Conservation (phyloP, 2,888 invertebrate genomes). For the Tiphia femorata region DNA sequence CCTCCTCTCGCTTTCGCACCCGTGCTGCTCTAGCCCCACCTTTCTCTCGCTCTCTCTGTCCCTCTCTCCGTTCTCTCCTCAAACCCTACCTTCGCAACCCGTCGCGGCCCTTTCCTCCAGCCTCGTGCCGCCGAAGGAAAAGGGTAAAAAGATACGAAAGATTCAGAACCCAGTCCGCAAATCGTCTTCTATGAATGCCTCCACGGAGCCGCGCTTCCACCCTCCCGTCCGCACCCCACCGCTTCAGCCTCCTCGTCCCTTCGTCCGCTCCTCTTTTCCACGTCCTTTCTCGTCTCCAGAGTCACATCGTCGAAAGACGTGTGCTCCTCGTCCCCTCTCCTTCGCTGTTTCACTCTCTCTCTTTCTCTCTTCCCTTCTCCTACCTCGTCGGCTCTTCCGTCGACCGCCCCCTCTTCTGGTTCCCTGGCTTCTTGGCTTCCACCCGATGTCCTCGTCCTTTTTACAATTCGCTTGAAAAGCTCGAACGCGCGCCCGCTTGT, state of each 20-base stretch:
- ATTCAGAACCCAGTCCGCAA: conserved; percentile 53
- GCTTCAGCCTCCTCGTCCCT: conserved; percentile 14
- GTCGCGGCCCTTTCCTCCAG: conserved; percentile 30
- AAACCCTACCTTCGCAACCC: too few species aligned
- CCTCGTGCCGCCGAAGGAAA: conserved; percentile 38
- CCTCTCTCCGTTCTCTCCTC: too few species aligned
- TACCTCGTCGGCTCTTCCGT: background rate
- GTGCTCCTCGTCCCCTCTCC: conserved; percentile 1
- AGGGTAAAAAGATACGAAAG: conserved; percentile 55
- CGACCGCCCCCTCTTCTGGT: background rate
- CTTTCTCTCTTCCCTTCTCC: background rate
- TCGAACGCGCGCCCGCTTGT: conserved; percentile 52
- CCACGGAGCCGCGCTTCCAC: conserved; percentile 33
- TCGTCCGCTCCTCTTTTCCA: background rate
- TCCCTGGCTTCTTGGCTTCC: conserved; percentile 9
- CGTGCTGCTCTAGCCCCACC: conserved; percentile 6
- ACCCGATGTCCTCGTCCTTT: conserved; percentile 35
- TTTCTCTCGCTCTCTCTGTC: conserved; percentile 14
- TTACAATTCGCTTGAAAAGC: conserved; percentile 51
- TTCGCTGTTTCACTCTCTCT: background rate
- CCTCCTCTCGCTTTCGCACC: conserved; percentile 11
- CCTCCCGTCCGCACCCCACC: conserved; percentile 29
- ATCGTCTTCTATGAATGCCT: conserved; percentile 59
- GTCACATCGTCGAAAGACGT: conserved; percentile 6
- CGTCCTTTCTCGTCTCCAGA: background rate